Evolutionary conservation across 2,888 invertebrate genomes (phyloP), one percentile per base, ranked within the genome.

Genomic region (Nasonia oneida): DNA sequence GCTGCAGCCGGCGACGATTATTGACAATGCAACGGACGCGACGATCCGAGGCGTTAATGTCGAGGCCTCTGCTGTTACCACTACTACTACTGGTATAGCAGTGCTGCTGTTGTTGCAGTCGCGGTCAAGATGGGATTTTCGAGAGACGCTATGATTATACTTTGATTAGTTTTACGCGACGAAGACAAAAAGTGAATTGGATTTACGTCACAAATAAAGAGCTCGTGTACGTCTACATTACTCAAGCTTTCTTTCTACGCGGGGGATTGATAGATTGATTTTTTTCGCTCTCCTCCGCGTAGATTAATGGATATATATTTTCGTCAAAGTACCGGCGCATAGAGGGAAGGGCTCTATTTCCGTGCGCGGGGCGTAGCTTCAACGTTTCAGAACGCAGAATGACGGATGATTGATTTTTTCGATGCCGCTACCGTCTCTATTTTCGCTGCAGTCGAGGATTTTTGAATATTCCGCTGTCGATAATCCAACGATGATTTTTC

Each of bases 11-110:
- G 42, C 50, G 12, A 8, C n/a, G 15, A 53, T 33, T 78, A 81
- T 81, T 81, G 64, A 67, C 64, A 75, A 81, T 64, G 23, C 47
- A 57, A 61, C 57, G 42, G 39, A 39, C 61, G 77, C 57, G 37
- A 23, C 39, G 76, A 57, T 8, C 8, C 57, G 37, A 77, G 61
- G 57, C 61, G 57, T 39, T 39, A 77, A 77, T 77, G 77, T 42
- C 8, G 37, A 37, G n/a, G 37, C 47, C 23, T 39, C n/a, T 42
- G 12, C 67, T 33, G 67, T 37, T 29, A 37, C 37, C 4, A 5
- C 4, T 37, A 0, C 37, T 37, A 37, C 37, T 70, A 2, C 14
- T 6, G 18, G 14, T 33, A 37, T 15, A 18, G 70, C 3, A 37
- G 37, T 37, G 29, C 29, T 29, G 29, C 29, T 29, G 1, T 29